Base-by-base conservation (phyloP, 1,140 invertebrate species). In the Brachionus calyciflorus region DNA sequence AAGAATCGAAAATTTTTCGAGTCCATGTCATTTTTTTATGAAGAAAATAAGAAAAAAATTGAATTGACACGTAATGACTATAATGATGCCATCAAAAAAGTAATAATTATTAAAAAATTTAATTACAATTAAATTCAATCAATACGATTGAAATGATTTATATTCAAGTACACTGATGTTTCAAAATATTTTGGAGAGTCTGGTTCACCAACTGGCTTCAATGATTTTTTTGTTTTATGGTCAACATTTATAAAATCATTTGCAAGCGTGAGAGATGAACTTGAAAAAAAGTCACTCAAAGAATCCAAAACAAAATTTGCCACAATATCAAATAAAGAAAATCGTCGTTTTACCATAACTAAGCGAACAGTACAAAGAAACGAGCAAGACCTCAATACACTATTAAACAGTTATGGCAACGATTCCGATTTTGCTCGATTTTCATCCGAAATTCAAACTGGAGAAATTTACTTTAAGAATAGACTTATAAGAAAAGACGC, bases 191-290 rank as follows among this genome's bases (percentile, higher is more conserved):
- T 65, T 65, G 60, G 60, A 21, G 60, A 65, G 19, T 24, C 33
- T 21, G 60, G 60, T 17, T 65, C 40, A 5, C 19, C 41, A 44
- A 14, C 33, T 21, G 26, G 9, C 10, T 65, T 65, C 21, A 65
- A 65, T 65, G 60, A 65, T 44, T 65, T 65, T 44, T 65, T 65
- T 26, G n/a, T 65, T 3, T 21, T 65, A 10, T 65, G 60, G 60
- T 65, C 60, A 7, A 26, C 60, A 12, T 65, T 65, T 14, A 65
- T 65, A 44, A 65, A 65, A 65, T n/a, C 60, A 65, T 65, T 65
- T 12, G 21, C 60, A 4, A 65, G 24, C 24, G 40, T 44, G 9
- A 17, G 60, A 10, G 40, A 65, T 44, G 37, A 65, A 14, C 44
- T 65, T 21, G 60, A 65, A 44, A 44, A 65, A 65, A 26, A 44